These are phyloP conservation scores for Eupithecia pulchellata DNA, from an alignment of 2,888 invertebrate species.

Conservation along the genomic window DNA sequence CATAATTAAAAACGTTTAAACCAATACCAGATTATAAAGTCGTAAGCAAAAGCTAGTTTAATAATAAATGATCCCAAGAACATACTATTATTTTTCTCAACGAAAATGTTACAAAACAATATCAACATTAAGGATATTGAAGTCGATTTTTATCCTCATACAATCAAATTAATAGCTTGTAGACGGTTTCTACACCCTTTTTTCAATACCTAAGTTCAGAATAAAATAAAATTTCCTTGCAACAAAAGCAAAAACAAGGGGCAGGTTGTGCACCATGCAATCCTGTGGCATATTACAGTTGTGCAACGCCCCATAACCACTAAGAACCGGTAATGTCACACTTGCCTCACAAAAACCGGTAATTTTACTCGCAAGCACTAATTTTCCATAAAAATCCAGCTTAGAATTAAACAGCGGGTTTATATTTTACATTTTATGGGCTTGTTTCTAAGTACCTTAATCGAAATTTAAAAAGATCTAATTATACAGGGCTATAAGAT, in stretches of 20 bases:
- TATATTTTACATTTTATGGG: no score
- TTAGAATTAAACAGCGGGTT: conserved; percentile 11
- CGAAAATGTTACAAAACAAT: no score
- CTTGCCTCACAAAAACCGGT: conserved; percentile 54
- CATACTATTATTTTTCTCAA: no score
- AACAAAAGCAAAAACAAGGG: conserved; percentile 38
- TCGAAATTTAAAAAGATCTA: no score
- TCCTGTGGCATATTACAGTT: conserved; percentile 54
- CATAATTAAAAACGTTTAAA: no score
- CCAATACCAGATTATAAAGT: no score
- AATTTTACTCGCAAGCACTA: conserved; percentile 58
- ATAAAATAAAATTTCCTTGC: not conserved
- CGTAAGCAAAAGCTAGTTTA: no score
- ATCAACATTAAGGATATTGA: no score
- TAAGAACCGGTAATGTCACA: conserved; percentile 53
- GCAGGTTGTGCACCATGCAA: conserved; percentile 48
- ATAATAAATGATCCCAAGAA: no score
- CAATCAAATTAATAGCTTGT: not conserved
- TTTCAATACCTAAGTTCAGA: not conserved
- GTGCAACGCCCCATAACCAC: conserved; percentile 56
- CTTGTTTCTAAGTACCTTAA: no score
- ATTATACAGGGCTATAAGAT: no score
- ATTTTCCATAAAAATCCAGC: conserved; percentile 41
- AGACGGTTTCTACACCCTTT: not conserved
- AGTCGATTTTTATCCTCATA: no score